A percentile compares a stretch with the other conserved stretches of the same genome.
Evolutionary conservation across 2,113 vertebrate species (phyloP).

Genomic region (Parotia lawesii): DNA sequence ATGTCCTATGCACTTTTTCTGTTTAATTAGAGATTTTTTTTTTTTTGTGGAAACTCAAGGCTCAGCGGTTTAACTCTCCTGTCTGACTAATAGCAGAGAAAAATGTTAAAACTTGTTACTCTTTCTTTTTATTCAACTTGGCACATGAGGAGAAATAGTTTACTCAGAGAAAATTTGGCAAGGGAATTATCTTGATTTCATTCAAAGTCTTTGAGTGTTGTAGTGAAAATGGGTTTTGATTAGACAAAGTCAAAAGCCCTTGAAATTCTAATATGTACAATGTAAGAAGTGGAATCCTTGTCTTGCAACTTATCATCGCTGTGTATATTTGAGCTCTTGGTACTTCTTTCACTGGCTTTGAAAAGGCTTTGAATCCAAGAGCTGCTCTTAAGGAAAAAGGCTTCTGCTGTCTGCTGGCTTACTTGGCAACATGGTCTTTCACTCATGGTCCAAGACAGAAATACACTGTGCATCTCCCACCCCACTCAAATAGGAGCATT

Average conservation of each 20-base stretch:
- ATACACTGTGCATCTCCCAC: not conserved
- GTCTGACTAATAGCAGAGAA: constrained; percentile 39
- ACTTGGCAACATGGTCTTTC: not conserved
- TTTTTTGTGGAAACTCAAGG: not conserved
- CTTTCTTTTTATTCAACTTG: constrained; percentile 15
- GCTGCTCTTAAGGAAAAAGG: not conserved
- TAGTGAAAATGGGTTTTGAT: constrained; percentile 39
- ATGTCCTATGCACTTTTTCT: not conserved
- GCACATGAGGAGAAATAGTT: not conserved
- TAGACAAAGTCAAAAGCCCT: constrained; percentile 31
- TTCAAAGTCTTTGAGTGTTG: constrained; percentile 7
- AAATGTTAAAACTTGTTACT: constrained; percentile 59
- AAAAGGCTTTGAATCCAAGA: not conserved
- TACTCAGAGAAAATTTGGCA: constrained; percentile 35
- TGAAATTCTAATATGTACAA: constrained; percentile 2
- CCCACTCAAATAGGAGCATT: not conserved
- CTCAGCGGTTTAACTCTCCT: not conserved
- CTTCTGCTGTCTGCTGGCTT: not conserved
- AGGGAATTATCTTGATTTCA: constrained; percentile 1
- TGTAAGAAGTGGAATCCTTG: not conserved
- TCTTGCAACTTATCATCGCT: not conserved
- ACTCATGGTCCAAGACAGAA: not conserved
- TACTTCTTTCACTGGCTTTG: not conserved
- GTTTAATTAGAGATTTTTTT: not conserved
- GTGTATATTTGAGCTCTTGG: not conserved